Evolutionary conservation across 2,888 invertebrate genomes (phyloP).

Genomic region (Resseliella maxima): DNA sequence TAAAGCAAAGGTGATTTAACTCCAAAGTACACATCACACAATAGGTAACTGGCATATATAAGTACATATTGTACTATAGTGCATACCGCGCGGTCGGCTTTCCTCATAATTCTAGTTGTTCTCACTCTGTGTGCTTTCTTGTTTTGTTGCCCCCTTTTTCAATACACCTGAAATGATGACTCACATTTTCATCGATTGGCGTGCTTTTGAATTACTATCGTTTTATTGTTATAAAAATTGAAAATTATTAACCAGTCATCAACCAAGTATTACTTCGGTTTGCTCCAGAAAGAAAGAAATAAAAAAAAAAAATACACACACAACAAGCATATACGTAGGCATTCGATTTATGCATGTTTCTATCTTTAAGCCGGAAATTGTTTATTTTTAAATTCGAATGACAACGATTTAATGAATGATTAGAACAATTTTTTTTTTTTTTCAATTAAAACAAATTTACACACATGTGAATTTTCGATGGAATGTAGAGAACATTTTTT

Average conservation of each 20-base stretch:
- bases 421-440: too few relatives aligned
- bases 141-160: background rate
- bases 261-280: background rate
- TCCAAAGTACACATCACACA: background rate
- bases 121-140: background rate
- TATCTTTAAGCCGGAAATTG: background rate
- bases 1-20: conserved; percentile 7
- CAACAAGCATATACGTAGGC: background rate
- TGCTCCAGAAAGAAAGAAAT: background rate
- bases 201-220: background rate
- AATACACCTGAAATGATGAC: background rate
- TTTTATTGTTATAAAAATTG: conserved; percentile 13
- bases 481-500: too few relatives aligned
- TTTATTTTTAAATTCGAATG: background rate
- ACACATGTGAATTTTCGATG: too few relatives aligned
- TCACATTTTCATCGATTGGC: conserved; percentile 17
- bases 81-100: background rate
- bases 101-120: background rate
- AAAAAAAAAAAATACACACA: too few relatives aligned
- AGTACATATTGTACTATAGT: background rate
- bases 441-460: too few relatives aligned
- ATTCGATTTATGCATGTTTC: background rate
- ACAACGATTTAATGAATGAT: background rate
- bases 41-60: too few relatives aligned
- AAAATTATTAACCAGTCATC: too few relatives aligned